A percentile compares a stretch with the other conserved stretches of the same genome.
These are phyloP conservation scores for Melanogrammus aeglefinus DNA, from an alignment of 2,797 vertebrate genomes.

Conservation along the genomic window DNA sequence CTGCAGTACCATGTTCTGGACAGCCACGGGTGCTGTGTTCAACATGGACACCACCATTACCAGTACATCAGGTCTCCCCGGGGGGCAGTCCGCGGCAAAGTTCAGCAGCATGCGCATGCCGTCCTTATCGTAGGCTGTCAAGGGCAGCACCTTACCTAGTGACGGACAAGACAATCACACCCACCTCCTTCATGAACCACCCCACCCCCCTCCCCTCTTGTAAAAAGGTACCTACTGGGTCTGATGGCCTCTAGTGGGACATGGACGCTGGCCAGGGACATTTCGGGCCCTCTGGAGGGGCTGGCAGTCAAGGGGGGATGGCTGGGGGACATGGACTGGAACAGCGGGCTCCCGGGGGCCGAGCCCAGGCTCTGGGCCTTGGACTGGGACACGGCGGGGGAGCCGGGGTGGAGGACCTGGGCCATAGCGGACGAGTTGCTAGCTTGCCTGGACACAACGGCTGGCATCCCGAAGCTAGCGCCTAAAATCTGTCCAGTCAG, in stretches of 20 bases:
- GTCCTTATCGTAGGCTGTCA: constrained; percentile 92
- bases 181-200: not conserved
- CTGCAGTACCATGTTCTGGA: constrained; percentile 85
- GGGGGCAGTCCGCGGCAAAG: constrained; percentile 89
- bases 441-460: constrained; percentile 38
- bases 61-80: constrained; percentile 81
- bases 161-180: constrained; percentile 7
- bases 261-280: constrained; percentile 83
- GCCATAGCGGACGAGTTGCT: constrained; percentile 58
- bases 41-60: constrained; percentile 96
- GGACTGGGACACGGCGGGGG: constrained; percentile 50
- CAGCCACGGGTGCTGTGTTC: constrained; percentile 84
- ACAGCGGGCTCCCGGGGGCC: constrained; percentile 83
- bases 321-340: constrained; percentile 76
- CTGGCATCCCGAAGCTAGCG: constrained; percentile 54
- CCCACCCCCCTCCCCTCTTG: not conserved
- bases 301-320: constrained; percentile 78
- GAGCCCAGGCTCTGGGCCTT: constrained; percentile 53
- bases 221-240: constrained; percentile 80
- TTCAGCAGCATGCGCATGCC: constrained; percentile 92
- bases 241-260: constrained; percentile 90
- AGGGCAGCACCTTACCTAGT: constrained; percentile 84
- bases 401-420: constrained; percentile 51
- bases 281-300: constrained; percentile 75
- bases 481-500: constrained; percentile 56